Conservation (phyloP, 2,113 vertebrate genomes). For the Dolichotis patagonum region DNA sequence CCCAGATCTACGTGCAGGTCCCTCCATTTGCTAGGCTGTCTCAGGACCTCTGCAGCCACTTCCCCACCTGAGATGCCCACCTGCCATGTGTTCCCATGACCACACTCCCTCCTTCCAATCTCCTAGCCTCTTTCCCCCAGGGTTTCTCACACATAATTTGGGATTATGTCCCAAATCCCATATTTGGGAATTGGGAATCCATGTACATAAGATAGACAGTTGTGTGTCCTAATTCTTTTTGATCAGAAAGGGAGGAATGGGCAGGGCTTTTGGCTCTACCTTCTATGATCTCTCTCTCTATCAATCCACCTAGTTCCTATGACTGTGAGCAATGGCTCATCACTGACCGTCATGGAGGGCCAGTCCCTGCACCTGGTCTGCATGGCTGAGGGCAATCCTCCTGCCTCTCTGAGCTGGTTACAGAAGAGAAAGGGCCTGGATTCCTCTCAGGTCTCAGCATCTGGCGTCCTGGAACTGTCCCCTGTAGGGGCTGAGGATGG, state of each 20-base stretch:
- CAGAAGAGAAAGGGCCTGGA: neutral
- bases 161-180: too few species aligned
- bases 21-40: neutral
- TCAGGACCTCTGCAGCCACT: neutral
- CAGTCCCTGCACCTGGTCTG: neutral
- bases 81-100: neutral
- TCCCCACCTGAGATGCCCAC: neutral
- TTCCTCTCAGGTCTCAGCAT: neutral
- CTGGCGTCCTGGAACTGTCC: neutral
- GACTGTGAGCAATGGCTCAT: rapidly evolving
- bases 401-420: neutral
- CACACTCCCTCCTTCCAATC: neutral
- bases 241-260: neutral
- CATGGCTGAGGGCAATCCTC: neutral
- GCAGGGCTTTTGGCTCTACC: neutral
- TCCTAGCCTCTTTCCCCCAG: neutral
- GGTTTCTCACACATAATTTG: neutral
- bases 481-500: rapidly evolving
- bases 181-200: too few species aligned
- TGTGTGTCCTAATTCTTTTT: neutral
- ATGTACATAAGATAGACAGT: neutral
- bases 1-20: neutral
- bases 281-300: rapidly evolving
- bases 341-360: neutral
- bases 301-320: neutral